These are phyloP conservation scores for Probosciger aterrimus DNA, from an alignment of 2,113 vertebrate species.

Conservation along the genomic window DNA sequence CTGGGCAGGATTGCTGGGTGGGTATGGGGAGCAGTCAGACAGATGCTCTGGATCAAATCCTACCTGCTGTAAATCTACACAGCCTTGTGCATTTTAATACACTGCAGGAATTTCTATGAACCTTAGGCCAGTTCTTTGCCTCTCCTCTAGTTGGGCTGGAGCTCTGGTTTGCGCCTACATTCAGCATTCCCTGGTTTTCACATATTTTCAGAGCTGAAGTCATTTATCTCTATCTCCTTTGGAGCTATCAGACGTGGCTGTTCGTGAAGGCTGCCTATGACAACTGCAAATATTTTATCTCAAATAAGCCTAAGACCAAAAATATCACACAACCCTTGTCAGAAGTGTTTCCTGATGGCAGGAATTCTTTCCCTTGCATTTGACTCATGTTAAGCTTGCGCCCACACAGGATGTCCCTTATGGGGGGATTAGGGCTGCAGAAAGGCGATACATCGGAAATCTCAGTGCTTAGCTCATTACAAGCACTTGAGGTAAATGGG, in stretches of 20 bases:
- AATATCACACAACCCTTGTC: not conserved
- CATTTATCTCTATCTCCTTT: not conserved
- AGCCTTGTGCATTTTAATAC: not conserved
- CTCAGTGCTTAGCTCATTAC: not conserved
- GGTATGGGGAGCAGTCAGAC: not conserved
- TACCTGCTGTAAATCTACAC: not conserved
- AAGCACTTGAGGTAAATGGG: not conserved
- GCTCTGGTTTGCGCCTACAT: not conserved
- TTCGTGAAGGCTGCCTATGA: not conserved
- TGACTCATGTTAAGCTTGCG: not conserved
- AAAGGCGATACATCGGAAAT: not conserved
- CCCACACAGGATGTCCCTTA: not conserved
- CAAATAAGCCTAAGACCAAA: not conserved
- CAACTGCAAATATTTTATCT: not conserved
- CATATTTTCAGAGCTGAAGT: not conserved
- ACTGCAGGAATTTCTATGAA: not conserved
- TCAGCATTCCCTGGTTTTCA: not conserved
- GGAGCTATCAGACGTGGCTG: not conserved
- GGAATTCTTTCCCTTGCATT: not conserved
- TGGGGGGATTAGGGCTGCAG: not conserved
- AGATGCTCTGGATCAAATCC: not conserved
- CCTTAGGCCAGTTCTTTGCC: not conserved
- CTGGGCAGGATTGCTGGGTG: not conserved
- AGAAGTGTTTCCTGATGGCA: not conserved
- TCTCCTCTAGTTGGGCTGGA: not conserved